A percentile compares a stretch with the other conserved stretches of the same genome.
Evolutionary conservation across 2,113 vertebrate genomes (phyloP).

Genomic region (Casuarius casuarius): DNA sequence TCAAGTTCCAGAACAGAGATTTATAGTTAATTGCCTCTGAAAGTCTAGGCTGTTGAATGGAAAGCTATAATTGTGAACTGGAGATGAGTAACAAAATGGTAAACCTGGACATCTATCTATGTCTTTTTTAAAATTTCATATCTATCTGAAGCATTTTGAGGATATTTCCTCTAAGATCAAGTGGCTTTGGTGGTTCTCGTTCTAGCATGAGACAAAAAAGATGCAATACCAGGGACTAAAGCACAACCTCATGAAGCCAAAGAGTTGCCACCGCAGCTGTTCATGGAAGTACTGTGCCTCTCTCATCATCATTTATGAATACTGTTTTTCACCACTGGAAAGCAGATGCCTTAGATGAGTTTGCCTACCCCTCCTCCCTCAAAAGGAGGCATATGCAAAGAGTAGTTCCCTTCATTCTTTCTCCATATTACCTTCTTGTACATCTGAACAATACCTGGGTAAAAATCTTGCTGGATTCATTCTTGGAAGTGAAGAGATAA

Average conservation of each 20-base stretch:
- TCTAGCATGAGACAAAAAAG: background rate
- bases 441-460: background rate
- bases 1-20: background rate
- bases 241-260: background rate
- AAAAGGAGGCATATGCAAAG: background rate
- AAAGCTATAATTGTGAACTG: background rate
- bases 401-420: background rate
- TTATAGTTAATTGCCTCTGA: background rate
- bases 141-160: background rate
- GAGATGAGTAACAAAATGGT: background rate
- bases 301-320: background rate
- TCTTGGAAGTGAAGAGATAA: background rate
- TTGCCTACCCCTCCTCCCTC: background rate
- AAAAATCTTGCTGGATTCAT: background rate
- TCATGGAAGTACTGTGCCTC: background rate
- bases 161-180: background rate
- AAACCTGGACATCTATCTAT: background rate
- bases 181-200: background rate
- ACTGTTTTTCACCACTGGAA: background rate
- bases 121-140: background rate
- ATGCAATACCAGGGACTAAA: background rate
- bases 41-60: background rate
- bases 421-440: background rate
- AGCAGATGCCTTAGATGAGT: background rate
- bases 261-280: background rate